Conservation (phyloP, 2,797 vertebrate genomes). For the Semaprochilodus insignis region DNA sequence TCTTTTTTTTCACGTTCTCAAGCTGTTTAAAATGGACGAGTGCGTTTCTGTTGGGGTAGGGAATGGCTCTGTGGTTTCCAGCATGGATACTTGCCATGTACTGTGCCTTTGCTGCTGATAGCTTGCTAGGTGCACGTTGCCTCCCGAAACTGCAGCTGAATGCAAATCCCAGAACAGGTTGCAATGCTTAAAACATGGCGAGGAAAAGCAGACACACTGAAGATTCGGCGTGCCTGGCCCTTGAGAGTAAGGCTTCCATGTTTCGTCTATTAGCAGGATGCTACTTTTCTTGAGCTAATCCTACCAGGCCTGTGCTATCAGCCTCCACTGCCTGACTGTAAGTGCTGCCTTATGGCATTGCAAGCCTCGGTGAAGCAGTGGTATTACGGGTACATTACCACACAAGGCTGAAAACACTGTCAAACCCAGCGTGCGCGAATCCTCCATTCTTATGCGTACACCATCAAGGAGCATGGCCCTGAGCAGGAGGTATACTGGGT, state of each 20-base stretch:
- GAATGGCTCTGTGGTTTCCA: conserved; percentile 28
- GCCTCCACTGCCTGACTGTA: conserved; percentile 73
- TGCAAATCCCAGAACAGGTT: conserved; percentile 61
- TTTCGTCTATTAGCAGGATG: conserved; percentile 77
- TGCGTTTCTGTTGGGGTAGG: conserved; percentile 41
- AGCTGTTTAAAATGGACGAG: conserved; percentile 37
- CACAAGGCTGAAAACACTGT: conserved; percentile 76
- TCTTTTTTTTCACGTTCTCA: conserved; percentile 23
- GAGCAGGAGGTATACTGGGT: conserved; percentile 67
- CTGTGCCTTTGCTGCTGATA: conserved; percentile 38
- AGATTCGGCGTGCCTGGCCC: conserved; percentile 72
- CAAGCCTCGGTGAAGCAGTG: conserved; percentile 73
- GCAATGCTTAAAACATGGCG: conserved; percentile 65
- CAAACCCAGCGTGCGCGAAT: conserved; percentile 59
- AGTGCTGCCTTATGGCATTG: conserved; percentile 75
- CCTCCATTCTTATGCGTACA: conserved; percentile 64
- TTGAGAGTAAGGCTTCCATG: conserved; percentile 73
- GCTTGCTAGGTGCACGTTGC: conserved; percentile 33
- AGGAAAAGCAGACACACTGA: conserved; percentile 58
- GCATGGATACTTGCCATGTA: conserved; percentile 50
- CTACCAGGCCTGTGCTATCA: conserved; percentile 77
- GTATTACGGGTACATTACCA: conserved; percentile 77
- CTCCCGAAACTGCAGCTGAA: conserved; percentile 45
- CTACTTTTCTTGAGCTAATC: conserved; percentile 81
- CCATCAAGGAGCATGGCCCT: conserved; percentile 56